Base-by-base conservation (phyloP, 1,140 invertebrate species). In the Araneus ventricosus region DNA sequence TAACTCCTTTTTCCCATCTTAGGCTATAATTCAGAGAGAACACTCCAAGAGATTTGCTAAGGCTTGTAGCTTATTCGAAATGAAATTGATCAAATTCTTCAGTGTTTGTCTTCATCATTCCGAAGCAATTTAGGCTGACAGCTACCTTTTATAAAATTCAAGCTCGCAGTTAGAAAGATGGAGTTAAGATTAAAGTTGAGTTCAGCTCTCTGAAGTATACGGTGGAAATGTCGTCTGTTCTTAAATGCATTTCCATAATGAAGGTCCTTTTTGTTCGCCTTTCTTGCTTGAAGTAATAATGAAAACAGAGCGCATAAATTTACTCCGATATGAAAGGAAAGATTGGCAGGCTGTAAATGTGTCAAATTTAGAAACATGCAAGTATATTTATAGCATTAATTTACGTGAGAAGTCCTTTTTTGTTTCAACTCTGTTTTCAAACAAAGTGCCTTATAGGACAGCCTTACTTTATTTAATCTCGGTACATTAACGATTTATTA, bases 171-270 rank as follows among this genome's bases (percentile, higher is more conserved):
- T 45, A n/a, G 37, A 82, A 82, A n/a, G 39, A 45, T 27, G 41
- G 41, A 82, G 45, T 82, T 82, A 82, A 82, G 80, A 82, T n/a
- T 82, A 82, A 82, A 41, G 10, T 82, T 45, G 24, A 52, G 6
- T 14, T 0, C 14, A n/a, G 10, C 2, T 8, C 4, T 39, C 30
- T 37, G 37, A 34, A 37, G 67, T 37, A 34, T 70, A 79, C 41
- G 20, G 1, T 45, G 80, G 20, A 82, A 82, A 45, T 45, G 24
- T 45, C 24, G 30, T 41, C 17, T 20, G 20, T 10, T 52, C 41
- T 82, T 27, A n/a, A 82, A 52, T 41, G 10, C 22, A 30, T 52
- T 82, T 52, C 7, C 80, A 24, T 52, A 82, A 82, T 82, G 80
- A 82, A 82, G 45, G 80, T 82, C 37, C 37, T 52, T 52, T 82